Conservation (phyloP, 1,140 invertebrate genomes). For the Megalopta genalis region DNA sequence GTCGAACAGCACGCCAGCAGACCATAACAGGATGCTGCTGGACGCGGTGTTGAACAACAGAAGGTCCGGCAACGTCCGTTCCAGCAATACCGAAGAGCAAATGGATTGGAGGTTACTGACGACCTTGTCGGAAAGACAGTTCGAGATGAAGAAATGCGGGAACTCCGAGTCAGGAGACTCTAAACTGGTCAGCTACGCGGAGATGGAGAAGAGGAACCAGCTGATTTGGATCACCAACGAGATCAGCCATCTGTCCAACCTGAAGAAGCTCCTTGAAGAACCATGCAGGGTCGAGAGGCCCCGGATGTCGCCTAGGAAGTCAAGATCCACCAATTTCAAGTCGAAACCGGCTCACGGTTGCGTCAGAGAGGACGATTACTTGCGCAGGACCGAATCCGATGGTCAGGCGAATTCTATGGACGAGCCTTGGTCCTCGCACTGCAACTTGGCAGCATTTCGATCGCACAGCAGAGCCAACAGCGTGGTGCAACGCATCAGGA, state of each 20-base stretch:
- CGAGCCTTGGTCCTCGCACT: constrained; percentile 77
- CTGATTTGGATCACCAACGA: constrained; percentile 80
- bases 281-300: constrained; percentile 66
- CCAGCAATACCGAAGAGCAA: constrained; percentile 59
- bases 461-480: constrained; percentile 33
- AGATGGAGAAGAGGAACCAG: constrained; percentile 80
- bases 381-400: constrained; percentile 40
- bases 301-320: constrained; percentile 65
- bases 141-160: constrained; percentile 65
- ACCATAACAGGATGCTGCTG: constrained; percentile 68
- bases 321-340: constrained; percentile 53
- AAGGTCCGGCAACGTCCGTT: constrained; percentile 40
- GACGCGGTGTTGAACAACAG: constrained; percentile 64
- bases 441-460: constrained; percentile 71
- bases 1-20: constrained; percentile 62
- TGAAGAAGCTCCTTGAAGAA: constrained; percentile 78
- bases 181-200: constrained; percentile 75
- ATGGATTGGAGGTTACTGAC: constrained; percentile 72
- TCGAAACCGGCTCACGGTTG: constrained; percentile 37
- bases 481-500: constrained; percentile 61
- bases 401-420: constrained; percentile 51
- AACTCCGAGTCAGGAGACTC: constrained; percentile 70
- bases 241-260: constrained; percentile 79
- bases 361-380: constrained; percentile 10
- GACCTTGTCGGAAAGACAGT: constrained; percentile 70